phyloP scores from a whole-genome alignment of 2,888 invertebrate genomes.

The Tipula helvola region DNA sequence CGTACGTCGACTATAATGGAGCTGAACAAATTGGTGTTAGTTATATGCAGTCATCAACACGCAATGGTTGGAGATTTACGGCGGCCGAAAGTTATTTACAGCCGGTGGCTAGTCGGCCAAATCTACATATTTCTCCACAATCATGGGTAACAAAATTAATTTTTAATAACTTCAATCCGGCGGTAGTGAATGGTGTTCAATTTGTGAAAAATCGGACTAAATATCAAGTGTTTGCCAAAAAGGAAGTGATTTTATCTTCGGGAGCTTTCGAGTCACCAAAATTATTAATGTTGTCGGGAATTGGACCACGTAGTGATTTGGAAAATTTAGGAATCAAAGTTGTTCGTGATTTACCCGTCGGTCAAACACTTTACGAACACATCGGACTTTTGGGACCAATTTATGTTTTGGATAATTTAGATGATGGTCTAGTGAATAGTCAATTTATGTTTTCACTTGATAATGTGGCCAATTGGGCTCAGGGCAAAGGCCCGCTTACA shows the following conservation, averaged over 20 bases:
- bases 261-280: background rate
- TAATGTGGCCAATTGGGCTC: conserved; percentile 19
- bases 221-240: background rate
- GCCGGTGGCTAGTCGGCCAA: conserved; percentile 38
- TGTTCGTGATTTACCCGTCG: background rate
- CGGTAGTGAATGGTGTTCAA: conserved; percentile 47
- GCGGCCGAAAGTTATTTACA: conserved; percentile 52
- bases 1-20: conserved; percentile 56
- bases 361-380: background rate
- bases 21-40: conserved; percentile 50
- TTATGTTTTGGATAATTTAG: background rate
- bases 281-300: background rate
- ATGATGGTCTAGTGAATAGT: background rate
- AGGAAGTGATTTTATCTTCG: background rate
- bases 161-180: conserved; percentile 43
- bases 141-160: conserved; percentile 47
- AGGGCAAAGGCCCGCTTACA: conserved; percentile 41
- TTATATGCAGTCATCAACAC: conserved; percentile 47
- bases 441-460: background rate
- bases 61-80: conserved; percentile 49
- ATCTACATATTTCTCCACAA: conserved; percentile 48
- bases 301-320: background rate
- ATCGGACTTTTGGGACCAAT: background rate
- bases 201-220: conserved; percentile 39
- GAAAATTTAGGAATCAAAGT: background rate